phyloP scores from a whole-genome alignment of 2,888 invertebrate genomes.

The Zygaena filipendulae region DNA sequence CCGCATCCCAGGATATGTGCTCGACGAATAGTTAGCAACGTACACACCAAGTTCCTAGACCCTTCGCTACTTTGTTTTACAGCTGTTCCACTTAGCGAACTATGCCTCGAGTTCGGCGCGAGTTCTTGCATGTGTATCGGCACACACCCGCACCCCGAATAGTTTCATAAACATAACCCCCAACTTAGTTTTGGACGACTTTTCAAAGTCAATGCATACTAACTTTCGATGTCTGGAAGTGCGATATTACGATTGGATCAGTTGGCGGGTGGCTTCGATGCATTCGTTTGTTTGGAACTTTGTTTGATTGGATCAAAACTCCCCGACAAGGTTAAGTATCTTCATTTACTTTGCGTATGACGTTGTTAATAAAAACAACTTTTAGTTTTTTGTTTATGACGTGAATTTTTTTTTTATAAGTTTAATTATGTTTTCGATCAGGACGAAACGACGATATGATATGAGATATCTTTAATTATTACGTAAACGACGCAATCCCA shows the following conservation, averaged over 20 bases:
- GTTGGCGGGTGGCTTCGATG: constrained; percentile 62
- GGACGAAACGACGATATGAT: too few species aligned
- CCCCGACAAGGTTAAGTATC: constrained; percentile 49
- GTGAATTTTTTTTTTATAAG: too few species aligned
- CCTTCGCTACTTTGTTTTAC: constrained; percentile 69
- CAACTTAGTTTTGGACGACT: constrained; percentile 69
- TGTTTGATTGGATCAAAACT: constrained; percentile 60
- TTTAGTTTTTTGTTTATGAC: too few species aligned
- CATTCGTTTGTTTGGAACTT: constrained; percentile 65
- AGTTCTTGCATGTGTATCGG: constrained; percentile 66
- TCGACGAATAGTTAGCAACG: constrained; percentile 48
- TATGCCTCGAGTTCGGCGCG: constrained; percentile 67
- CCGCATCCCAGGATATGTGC: constrained; percentile 41
- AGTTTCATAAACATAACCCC: constrained; percentile 69
- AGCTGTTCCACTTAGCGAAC: constrained; percentile 69
- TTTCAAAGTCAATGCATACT: constrained; percentile 70
- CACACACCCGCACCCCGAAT: constrained; percentile 65
- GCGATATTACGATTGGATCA: constrained; percentile 67
- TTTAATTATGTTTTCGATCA: constrained; percentile 4
- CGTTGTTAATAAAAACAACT: constrained; percentile 24
- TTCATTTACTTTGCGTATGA: constrained; percentile 39
- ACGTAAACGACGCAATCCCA: too few species aligned
- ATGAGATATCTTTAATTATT: too few species aligned
- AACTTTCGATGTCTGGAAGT: constrained; percentile 66
- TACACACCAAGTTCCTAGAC: constrained; percentile 66